Evolutionary conservation across 2,113 vertebrate genomes (phyloP), one percentile per base, ranked within the genome.

Genomic region (Saguinus midas): DNA sequence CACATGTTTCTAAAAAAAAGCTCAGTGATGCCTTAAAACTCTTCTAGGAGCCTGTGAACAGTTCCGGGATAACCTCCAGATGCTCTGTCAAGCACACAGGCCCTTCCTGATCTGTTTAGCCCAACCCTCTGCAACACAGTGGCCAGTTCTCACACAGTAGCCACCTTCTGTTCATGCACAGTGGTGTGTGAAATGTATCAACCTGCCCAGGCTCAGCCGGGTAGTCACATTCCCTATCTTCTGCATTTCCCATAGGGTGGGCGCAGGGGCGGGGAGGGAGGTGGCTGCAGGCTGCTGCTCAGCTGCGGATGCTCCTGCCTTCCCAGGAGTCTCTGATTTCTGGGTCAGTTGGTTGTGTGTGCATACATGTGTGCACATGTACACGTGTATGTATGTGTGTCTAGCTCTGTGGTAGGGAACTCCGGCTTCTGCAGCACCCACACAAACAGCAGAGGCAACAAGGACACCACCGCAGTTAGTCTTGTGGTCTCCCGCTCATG

Each of bases 1-100:
- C 10, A 17, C 0, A 1, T 1, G 25, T 75, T 64, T 50, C 55
- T 40, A 25, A 50, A 40, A 25, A 17, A 1, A 4, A 0, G 1
- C 25, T 50, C 25, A 11, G 10, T 4, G 35, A 70, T 3, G 66
- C 35, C 64, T 16, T 8, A 5, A 3, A 23, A 12, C 23, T 52
- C 45, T 35, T 64, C 32, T 4, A 32, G 11, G 45, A 75, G 50
- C 43, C 11, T 70, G 14, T 13, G 3, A 52, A 20, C 32, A 32
- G 27, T 9, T 55, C 55, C 45, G 13, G 4, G 20, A 8, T 12
- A 6, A 37, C 43, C 43, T 40, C 50, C 6, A 21, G 37, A 4
- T 10, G 8, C 17, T 13, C 40, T 29, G 57, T 50, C 20, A 0
- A 57, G 89, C 20, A 5, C 40, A 5, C 25, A 55, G 40, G 40